Conservation (phyloP, 2,888 invertebrate species). For the Andrena bucephala region DNA sequence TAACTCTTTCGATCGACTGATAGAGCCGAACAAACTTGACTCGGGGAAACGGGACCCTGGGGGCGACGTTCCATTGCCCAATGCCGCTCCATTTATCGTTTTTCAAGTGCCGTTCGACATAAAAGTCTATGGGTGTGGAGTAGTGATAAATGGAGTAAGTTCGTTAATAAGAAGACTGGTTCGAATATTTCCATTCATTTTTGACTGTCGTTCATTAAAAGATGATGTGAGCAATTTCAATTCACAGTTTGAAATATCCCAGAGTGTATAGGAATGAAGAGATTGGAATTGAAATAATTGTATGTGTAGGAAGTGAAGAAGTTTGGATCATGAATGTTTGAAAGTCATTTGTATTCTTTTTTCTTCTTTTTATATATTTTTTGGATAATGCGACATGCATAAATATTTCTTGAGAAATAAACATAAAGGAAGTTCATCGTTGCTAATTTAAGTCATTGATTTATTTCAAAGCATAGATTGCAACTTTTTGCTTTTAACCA, state of each 20-base stretch:
- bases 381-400: no score
- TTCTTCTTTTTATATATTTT: no score
- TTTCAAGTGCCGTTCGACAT: constrained; percentile 21
- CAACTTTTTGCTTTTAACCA: no score
- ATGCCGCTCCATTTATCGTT: constrained; percentile 55
- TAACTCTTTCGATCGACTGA: constrained; percentile 45
- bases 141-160: constrained; percentile 20
- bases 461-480: no score
- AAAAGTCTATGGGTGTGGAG: constrained; percentile 31
- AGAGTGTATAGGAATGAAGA: not conserved
- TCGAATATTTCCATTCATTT: not conserved
- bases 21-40: constrained; percentile 55
- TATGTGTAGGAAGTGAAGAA: no score
- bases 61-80: constrained; percentile 56
- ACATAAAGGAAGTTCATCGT: no score
- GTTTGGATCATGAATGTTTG: no score
- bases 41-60: constrained; percentile 44
- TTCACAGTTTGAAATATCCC: not conserved
- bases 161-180: constrained; percentile 15
- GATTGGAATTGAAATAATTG: no score
- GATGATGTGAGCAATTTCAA: not conserved
- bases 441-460: no score
- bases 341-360: no score
- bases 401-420: no score
- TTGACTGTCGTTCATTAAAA: not conserved